A percentile compares a stretch with the other conserved stretches of the same genome.
phyloP scores from a whole-genome alignment of 2,797 vertebrate genomes.

The Smutsia temminckii region DNA sequence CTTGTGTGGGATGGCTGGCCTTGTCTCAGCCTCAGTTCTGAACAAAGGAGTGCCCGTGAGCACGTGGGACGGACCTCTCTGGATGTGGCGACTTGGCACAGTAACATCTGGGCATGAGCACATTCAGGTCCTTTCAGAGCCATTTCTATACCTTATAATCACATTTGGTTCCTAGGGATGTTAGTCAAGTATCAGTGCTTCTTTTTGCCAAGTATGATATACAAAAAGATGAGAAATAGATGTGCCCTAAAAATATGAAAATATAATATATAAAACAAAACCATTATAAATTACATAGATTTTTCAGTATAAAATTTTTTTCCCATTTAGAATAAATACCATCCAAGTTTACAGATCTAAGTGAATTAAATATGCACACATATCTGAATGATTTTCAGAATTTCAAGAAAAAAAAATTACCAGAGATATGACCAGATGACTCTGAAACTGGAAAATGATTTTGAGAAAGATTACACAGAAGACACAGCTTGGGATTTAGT shows the following conservation, averaged over 20 bases:
- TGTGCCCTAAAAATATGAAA: slow-evolving; percentile 79
- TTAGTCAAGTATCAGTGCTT: slow-evolving; percentile 79
- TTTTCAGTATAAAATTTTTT: slow-evolving; percentile 75
- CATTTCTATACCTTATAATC: slow-evolving; percentile 30
- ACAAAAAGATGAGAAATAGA: slow-evolving; percentile 79
- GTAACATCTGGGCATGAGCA: slow-evolving; percentile 37
- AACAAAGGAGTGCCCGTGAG: slow-evolving; percentile 58
- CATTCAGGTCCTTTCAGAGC: slow-evolving; percentile 54
- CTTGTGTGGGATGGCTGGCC: not conserved
- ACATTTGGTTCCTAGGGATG: slow-evolving; percentile 80
- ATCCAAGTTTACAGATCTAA: slow-evolving; percentile 63
- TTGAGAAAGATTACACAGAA: not conserved
- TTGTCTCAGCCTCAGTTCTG: slow-evolving; percentile 38
- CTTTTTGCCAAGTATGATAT: slow-evolving; percentile 74
- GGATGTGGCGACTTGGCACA: not conserved
- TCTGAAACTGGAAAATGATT: slow-evolving; percentile 37
- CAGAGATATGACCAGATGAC: slow-evolving; percentile 54
- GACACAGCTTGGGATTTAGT: slow-evolving; percentile 22
- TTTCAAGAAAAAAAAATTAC: slow-evolving; percentile 62
- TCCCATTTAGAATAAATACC: slow-evolving; percentile 72
- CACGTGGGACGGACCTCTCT: slow-evolving; percentile 28
- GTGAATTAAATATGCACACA: slow-evolving; percentile 68
- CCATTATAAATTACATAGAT: slow-evolving; percentile 76
- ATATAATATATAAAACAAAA: slow-evolving; percentile 78
- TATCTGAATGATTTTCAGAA: slow-evolving; percentile 64